Conservation (phyloP, 2,113 vertebrate genomes). For the Pluvianellus socialis region DNA sequence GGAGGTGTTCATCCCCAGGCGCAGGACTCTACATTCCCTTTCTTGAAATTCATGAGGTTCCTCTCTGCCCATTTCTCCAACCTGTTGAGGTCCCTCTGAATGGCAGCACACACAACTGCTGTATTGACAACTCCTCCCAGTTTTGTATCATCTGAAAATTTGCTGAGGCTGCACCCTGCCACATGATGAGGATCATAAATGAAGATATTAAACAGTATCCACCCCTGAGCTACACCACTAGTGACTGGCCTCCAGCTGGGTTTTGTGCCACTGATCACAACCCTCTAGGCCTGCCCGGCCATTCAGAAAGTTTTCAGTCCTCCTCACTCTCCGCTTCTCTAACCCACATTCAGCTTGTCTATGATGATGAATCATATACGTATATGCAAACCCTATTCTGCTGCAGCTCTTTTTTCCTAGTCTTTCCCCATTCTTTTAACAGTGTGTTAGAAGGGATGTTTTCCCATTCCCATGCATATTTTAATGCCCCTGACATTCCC, state of each 20-base stretch:
- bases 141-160: background rate
- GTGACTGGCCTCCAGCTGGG: background rate
- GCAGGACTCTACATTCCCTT: background rate
- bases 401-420: background rate
- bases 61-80: background rate
- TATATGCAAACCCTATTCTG: background rate
- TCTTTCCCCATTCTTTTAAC: background rate
- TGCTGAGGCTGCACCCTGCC: background rate
- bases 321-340: background rate
- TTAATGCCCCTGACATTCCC: background rate
- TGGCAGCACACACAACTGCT: background rate
- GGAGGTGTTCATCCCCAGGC: background rate
- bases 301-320: background rate
- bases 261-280: background rate
- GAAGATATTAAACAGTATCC: background rate
- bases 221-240: background rate
- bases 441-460: background rate
- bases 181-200: rapidly evolving
- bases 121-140: background rate
- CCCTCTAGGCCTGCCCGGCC: background rate
- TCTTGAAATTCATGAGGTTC: background rate
- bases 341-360: background rate
- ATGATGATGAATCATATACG: background rate
- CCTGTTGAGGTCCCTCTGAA: rapidly evolving
- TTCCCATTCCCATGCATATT: background rate